phyloP scores from a whole-genome alignment of 2,797 vertebrate genomes.

The Luscinia megarhynchos region DNA sequence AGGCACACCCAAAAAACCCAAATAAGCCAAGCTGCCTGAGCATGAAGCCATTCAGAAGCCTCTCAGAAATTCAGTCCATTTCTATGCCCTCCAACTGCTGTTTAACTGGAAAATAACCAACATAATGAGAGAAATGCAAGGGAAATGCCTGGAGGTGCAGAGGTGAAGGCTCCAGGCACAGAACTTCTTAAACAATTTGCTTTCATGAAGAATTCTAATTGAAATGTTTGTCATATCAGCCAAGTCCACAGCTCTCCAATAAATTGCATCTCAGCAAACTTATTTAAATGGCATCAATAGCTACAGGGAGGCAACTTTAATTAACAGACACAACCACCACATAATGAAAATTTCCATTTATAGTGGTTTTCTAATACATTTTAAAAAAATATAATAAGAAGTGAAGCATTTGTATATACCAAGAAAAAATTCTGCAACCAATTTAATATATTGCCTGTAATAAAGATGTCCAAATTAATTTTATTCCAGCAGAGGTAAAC shows the following conservation, averaged over 20 bases:
- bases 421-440: not conserved
- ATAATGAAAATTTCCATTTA: slow-evolving; percentile 50
- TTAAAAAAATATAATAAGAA: not conserved
- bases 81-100: not conserved
- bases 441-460: not conserved
- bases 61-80: not conserved
- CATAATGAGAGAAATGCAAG: rapidly evolving
- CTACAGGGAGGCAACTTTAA: slow-evolving; percentile 18
- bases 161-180: not conserved
- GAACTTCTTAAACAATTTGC: not conserved
- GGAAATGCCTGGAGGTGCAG: not conserved
- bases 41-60: not conserved
- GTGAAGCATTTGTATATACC: not conserved
- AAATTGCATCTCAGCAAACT: not conserved
- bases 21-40: not conserved
- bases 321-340: not conserved
- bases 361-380: not conserved
- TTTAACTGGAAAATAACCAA: not conserved
- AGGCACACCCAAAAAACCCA: not conserved
- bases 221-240: not conserved
- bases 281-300: not conserved
- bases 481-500: not conserved
- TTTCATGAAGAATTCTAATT: not conserved
- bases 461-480: not conserved
- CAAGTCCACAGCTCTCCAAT: not conserved